Evolutionary conservation across 2,888 invertebrate genomes (phyloP).

Genomic region (Drosophila falleni): DNA sequence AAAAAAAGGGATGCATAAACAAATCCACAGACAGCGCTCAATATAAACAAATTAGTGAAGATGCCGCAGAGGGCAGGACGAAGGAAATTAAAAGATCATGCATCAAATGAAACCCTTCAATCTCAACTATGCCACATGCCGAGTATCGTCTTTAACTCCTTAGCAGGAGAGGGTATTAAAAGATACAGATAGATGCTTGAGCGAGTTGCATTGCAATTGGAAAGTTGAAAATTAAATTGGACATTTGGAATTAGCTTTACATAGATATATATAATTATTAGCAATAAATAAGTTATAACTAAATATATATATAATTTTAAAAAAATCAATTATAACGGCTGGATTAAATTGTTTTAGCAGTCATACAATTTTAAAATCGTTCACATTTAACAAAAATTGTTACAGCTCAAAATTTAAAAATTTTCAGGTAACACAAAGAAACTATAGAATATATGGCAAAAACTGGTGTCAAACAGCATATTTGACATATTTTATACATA

Average conservation of each 20-base stretch:
- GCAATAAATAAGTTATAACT: no score
- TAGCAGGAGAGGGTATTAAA: not conserved
- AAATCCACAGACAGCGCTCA: slow-evolving; percentile 48
- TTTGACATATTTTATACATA: no score
- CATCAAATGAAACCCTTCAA: not conserved
- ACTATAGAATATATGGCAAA: no score
- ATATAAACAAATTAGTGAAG: slow-evolving; percentile 64
- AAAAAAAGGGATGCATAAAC: slow-evolving; percentile 68
- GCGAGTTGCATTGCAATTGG: not conserved
- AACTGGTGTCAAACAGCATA: no score
- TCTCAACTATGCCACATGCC: slow-evolving; percentile 61
- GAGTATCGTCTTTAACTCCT: slow-evolving; percentile 36
- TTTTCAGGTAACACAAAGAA: no score
- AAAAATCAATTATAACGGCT: no score
- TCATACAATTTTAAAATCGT: no score
- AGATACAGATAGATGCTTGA: not conserved
- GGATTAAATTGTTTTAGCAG: no score
- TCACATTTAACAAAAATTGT: no score
- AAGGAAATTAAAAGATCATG: slow-evolving; percentile 11
- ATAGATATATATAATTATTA: no score
- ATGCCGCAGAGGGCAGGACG: slow-evolving; percentile 42
- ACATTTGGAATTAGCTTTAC: not conserved
- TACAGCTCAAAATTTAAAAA: no score
- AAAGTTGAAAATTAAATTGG: not conserved
- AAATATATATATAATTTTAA: no score